Percentiles rank a stretch among this genome's conserved stretches.
phyloP scores from a whole-genome alignment of 2,888 invertebrate species.

The Imbricaverruca yamaguchii region DNA sequence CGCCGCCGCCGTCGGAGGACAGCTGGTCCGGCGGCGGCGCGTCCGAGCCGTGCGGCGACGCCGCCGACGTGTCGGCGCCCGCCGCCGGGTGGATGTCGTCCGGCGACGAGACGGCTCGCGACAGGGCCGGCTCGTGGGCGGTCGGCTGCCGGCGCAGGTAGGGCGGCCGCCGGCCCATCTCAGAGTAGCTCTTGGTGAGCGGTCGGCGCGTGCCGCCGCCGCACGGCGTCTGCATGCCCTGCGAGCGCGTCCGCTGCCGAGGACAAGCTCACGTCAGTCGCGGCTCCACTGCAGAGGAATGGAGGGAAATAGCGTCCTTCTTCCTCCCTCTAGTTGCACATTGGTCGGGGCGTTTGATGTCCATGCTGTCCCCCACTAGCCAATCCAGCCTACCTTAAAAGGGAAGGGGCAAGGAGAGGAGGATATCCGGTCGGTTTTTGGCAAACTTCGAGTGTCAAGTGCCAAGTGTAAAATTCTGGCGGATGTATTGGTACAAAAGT shows the following conservation, averaged over 20 bases:
- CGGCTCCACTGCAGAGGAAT: too few relatives aligned
- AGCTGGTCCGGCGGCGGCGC: conserved; percentile 15
- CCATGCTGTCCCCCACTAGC: too few relatives aligned
- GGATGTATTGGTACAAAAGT: too few relatives aligned
- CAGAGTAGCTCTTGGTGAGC: conserved; percentile 22
- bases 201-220: not conserved
- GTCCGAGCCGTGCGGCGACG: conserved; percentile 23
- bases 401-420: too few relatives aligned
- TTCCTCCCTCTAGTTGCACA: too few relatives aligned
- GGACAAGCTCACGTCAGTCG: too few relatives aligned
- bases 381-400: too few relatives aligned
- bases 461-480: too few relatives aligned
- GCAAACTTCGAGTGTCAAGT: too few relatives aligned
- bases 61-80: not conserved
- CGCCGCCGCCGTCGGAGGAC: conserved; percentile 20
- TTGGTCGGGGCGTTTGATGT: too few relatives aligned
- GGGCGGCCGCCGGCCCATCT: not conserved
- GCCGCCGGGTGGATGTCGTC: conserved; percentile 59
- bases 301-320: too few relatives aligned
- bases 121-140: conserved; percentile 41
- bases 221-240: not conserved
- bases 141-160: conserved; percentile 57
- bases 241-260: not conserved
- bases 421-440: too few relatives aligned
- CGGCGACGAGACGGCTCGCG: conserved; percentile 26